Evolutionary conservation across 2,888 invertebrate species (phyloP).

Genomic region (Barypeithes pellucidus): DNA sequence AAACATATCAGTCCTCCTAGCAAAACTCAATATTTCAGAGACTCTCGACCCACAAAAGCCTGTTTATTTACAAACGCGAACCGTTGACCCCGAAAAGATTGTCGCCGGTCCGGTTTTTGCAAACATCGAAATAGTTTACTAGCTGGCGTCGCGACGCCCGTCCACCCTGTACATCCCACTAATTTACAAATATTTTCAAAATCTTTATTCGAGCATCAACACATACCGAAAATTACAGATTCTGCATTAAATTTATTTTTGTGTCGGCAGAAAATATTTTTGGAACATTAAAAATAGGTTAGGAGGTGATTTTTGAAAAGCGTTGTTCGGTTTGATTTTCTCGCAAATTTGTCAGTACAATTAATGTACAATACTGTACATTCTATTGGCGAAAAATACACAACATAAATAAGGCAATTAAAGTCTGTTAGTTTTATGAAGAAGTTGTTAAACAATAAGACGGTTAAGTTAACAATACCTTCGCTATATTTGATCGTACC

Average conservation of each 20-base stretch:
- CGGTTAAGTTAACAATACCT: no score
- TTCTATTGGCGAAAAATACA: no score
- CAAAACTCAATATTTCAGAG: constrained; percentile 21
- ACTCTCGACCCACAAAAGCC: constrained; percentile 2
- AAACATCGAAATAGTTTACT: constrained; percentile 23
- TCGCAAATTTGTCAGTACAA: no score
- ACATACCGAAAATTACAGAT: constrained; percentile 44
- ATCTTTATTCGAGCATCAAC: constrained; percentile 35
- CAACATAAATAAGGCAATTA: no score
- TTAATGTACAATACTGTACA: no score
- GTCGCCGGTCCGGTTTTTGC: constrained; percentile 25
- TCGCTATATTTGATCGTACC: no score
- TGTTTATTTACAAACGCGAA: constrained; percentile 37
- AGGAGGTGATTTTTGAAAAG: constrained; percentile 24
- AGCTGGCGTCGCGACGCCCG: background rate
- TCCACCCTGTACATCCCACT: constrained; percentile 39
- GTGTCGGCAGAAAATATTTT: constrained; percentile 47
- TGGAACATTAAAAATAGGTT: constrained; percentile 39
- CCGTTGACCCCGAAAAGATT: constrained; percentile 43
- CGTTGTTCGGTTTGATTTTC: no score
- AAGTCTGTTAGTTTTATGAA: no score
- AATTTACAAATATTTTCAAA: constrained; percentile 27
- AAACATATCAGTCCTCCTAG: constrained; percentile 27
- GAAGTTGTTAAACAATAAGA: no score
- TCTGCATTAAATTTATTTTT: constrained; percentile 50